Percentiles rank a stretch among this genome's conserved stretches.
Evolutionary conservation across 2,797 vertebrate species (phyloP).

Genomic region (Psittacula echo): DNA sequence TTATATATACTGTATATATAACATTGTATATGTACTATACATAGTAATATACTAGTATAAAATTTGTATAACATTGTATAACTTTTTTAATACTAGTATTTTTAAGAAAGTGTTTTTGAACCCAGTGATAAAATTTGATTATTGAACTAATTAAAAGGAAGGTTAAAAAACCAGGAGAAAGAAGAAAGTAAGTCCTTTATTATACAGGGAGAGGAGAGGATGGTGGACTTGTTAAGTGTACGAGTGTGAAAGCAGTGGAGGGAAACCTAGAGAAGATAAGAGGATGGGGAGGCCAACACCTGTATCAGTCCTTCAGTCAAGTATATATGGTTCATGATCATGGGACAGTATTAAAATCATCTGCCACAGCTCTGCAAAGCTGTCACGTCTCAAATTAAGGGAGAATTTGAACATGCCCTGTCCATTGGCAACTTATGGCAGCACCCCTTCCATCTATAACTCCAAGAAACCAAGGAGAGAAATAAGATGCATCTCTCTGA

Average conservation of each 20-base stretch:
- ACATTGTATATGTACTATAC: no score
- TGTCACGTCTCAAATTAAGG: not conserved
- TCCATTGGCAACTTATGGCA: not conserved
- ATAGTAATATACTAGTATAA: no score
- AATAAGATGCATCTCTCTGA: not conserved
- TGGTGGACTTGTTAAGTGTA: not conserved
- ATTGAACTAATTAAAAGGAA: not conserved
- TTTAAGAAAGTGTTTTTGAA: not conserved
- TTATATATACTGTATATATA: no score
- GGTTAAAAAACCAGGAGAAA: not conserved
- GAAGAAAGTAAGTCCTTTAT: not conserved
- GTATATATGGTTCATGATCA: not conserved
- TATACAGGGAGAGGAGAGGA: not conserved
- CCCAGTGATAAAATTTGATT: not conserved
- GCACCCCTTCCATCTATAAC: not conserved
- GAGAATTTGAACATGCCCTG: not conserved
- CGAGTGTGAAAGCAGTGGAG: not conserved
- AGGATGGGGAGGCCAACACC: not conserved
- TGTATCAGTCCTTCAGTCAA: not conserved
- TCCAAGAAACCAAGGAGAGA: not conserved
- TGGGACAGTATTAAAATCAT: fast-evolving
- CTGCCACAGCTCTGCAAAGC: not conserved
- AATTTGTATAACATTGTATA: not conserved
- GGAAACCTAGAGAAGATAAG: not conserved
- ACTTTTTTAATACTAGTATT: not conserved